A percentile compares a stretch with the other conserved stretches of the same genome.
Evolutionary conservation across 92 coral and sea anemone species (phyloP).

Genomic region (Phenganax marumi): DNA sequence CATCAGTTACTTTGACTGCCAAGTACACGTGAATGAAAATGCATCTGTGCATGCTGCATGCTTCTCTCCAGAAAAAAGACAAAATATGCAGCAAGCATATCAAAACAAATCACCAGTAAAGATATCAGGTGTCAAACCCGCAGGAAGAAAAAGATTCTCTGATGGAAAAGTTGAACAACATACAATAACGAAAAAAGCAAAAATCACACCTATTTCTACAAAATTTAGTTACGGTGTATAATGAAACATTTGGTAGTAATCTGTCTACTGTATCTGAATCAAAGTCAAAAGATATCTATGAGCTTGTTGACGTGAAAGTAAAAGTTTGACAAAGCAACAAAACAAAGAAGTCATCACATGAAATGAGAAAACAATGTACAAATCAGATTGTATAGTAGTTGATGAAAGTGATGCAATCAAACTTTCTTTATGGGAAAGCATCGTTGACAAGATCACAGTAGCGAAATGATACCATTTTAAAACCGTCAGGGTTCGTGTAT

Average conservation of each 20-base stretch:
- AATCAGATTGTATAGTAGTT: slow-evolving; percentile 37
- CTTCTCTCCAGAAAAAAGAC: slow-evolving; percentile 40
- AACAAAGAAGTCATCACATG: slow-evolving; percentile 35
- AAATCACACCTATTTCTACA: slow-evolving; percentile 29
- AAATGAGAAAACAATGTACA: slow-evolving; percentile 48
- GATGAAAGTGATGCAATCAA: background rate
- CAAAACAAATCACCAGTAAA: slow-evolving; percentile 30
- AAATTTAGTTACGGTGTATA: slow-evolving; percentile 32
- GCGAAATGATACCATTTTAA: slow-evolving; percentile 44
- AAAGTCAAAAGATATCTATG: slow-evolving; percentile 39
- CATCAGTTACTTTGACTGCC: slow-evolving; percentile 33
- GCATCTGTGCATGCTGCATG: slow-evolving; percentile 41
- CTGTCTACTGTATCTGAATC: slow-evolving; percentile 44
- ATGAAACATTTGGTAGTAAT: slow-evolving; percentile 39
- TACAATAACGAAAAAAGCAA: slow-evolving; percentile 45
- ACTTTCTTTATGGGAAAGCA: slow-evolving; percentile 6
- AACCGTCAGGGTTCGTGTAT: slow-evolving; percentile 38
- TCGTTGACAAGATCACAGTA: slow-evolving; percentile 33
- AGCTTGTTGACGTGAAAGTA: slow-evolving; percentile 33
- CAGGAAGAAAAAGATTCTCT: slow-evolving; percentile 36
- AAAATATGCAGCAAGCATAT: slow-evolving; percentile 35
- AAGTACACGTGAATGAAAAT: slow-evolving; percentile 38
- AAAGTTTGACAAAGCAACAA: slow-evolving; percentile 29
- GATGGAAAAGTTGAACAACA: slow-evolving; percentile 22
- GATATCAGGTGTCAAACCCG: slow-evolving; percentile 40